Conservation (phyloP, 1,140 invertebrate genomes). For the Sinella curviseta region DNA sequence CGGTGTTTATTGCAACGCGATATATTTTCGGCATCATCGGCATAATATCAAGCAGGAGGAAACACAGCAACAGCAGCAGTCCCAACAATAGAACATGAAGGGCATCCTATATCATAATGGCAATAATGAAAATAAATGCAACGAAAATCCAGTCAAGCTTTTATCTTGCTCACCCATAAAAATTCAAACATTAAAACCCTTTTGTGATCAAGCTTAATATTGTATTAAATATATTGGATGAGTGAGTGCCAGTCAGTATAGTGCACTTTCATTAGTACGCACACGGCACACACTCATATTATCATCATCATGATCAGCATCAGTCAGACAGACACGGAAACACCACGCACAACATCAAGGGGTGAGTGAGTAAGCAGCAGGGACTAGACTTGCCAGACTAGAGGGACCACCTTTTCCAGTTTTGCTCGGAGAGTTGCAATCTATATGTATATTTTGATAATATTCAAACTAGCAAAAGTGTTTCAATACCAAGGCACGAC, state of each 20-base stretch:
- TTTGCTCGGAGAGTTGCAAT: background rate
- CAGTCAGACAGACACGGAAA: background rate
- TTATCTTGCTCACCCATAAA: background rate
- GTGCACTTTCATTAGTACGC: background rate
- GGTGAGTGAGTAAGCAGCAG: background rate
- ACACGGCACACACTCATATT: background rate
- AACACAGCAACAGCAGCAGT: background rate
- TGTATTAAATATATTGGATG: background rate
- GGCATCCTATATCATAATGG: background rate
- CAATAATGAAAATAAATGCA: background rate
- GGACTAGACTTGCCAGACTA: too few relatives aligned
- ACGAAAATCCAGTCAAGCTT: background rate
- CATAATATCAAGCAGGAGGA: too few relatives aligned
- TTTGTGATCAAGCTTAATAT: background rate
- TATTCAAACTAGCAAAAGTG: too few relatives aligned
- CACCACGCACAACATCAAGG: background rate
- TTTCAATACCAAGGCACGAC: too few relatives aligned
- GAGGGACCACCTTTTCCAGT: background rate
- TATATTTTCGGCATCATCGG: background rate
- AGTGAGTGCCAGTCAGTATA: background rate
- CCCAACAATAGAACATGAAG: background rate
- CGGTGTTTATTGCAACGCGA: background rate
- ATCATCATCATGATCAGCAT: background rate
- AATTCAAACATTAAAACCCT: slow-evolving; percentile 14
- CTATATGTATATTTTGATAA: too few relatives aligned